Conservation (phyloP, 2,888 invertebrate species). For the Spodoptera exigua region DNA sequence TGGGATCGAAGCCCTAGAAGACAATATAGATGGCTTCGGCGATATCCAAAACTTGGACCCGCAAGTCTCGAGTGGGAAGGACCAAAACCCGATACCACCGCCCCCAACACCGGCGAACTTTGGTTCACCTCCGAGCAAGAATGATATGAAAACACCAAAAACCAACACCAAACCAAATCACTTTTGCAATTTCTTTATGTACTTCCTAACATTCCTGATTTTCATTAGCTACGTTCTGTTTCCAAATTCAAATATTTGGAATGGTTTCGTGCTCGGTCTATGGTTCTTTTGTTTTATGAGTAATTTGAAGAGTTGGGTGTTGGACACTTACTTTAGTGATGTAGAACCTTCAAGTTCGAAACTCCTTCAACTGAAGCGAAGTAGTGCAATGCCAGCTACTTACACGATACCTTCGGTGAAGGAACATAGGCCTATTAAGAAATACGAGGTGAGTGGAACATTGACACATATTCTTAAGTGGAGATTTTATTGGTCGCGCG, state of each 20-base stretch:
- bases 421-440: conserved; percentile 90
- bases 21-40: conserved; percentile 77
- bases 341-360: conserved; percentile 65
- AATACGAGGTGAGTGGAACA: conserved; percentile 85
- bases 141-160: conserved; percentile 60
- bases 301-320: conserved; percentile 76
- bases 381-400: conserved; percentile 64
- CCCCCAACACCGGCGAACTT: conserved; percentile 65
- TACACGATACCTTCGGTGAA: conserved; percentile 91
- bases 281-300: conserved; percentile 79
- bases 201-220: conserved; percentile 78
- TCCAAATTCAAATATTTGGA: conserved; percentile 80
- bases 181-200: conserved; percentile 78
- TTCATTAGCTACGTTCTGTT: conserved; percentile 76
- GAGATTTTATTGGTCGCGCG: too few species aligned
- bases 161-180: conserved; percentile 64
- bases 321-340: conserved; percentile 81
- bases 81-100: conserved; percentile 53
- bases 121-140: conserved; percentile 76
- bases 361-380: conserved; percentile 71
- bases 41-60: conserved; percentile 67
- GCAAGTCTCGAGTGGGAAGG: conserved; percentile 55
- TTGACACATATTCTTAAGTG: neutral
- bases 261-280: conserved; percentile 84
- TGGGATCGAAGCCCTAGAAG: conserved; percentile 87